Evolutionary conservation across 2,797 vertebrate genomes (phyloP).

Genomic region (Loriculus beryllinus): DNA sequence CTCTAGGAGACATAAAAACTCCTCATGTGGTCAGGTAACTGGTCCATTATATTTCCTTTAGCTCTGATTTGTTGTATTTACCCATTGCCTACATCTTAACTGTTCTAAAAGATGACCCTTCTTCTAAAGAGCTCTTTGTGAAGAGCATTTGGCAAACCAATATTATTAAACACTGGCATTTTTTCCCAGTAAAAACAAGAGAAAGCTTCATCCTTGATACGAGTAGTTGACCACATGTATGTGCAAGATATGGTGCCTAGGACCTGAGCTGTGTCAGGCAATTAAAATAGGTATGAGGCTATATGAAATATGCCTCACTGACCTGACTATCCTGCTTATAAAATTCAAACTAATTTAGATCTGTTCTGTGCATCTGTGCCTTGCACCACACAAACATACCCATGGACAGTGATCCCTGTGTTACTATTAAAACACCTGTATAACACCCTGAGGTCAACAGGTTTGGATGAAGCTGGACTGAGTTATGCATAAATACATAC

Average conservation of each 20-base stretch:
- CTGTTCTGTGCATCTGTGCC: neutral
- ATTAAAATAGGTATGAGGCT: neutral
- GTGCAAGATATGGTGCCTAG: neutral
- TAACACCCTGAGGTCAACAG: too few species aligned
- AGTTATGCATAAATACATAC: neutral
- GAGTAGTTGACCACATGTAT: neutral
- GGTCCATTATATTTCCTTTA: neutral
- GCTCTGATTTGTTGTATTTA: neutral
- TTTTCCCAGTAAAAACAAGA: neutral
- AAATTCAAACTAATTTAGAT: neutral
- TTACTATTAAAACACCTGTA: neutral
- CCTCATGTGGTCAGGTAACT: neutral
- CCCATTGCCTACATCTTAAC: neutral
- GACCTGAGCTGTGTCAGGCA: neutral
- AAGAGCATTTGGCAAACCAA: neutral
- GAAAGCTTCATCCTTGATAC: neutral
- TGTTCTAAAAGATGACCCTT: neutral
- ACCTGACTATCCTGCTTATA: neutral
- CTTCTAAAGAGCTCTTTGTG: neutral
- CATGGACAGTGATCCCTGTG: neutral
- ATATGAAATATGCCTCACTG: neutral
- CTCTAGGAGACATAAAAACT: neutral
- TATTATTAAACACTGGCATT: neutral
- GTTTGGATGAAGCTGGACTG: neutral
- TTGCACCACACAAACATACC: neutral